Evolutionary conservation across 92 coral and sea anemone species (phyloP), one percentile per base, ranked within the genome.

Genomic region (Actinostola sp.): DNA sequence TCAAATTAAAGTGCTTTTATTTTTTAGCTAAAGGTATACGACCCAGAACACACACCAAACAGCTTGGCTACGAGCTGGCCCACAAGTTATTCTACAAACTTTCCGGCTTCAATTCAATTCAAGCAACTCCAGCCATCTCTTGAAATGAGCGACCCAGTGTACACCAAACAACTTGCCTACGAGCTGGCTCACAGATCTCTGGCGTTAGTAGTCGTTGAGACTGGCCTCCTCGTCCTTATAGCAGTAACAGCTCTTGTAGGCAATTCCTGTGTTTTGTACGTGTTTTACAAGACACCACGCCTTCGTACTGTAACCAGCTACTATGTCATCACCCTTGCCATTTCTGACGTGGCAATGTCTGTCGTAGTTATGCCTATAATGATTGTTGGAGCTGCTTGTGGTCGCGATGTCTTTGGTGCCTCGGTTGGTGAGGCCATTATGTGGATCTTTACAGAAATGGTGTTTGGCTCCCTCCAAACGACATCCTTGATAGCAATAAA

Each of bases 211-310:
- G 35, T 35, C 29, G 4, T 73, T 16, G 79, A 73, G 26, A 59
- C 70, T 27, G 60, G 70, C 50, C 11, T 73, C 16, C 58, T 73
- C 20, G 46, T 73, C 30, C 21, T 73, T 28, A 42, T 73, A 30
- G 60, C 70, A 2, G 2, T 73, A 8, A 31, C 59, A 66, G 79
- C 79, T 16, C 14, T 73, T 20, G 25, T 61, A 15, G 79, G 79
- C 7, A 73, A 73, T 42, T 49, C 61, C 20, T 43, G 41, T 17
- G 70, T 73, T 15, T 30, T 73, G 19, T 41, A 41, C 34, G 79
- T 73, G 52, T 46, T 73, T 33, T 73, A 59, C 44, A 73, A 73
- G 39, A 29, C 44, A 17, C 79, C 79, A 19, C n/a, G 28, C 48
- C 36, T 73, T 30, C 69, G 79, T 8, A 73, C 21, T 39, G 79